A percentile compares a stretch with the other conserved stretches of the same genome.
Conservation (phyloP, 64 coral and sea anemone species). For the Pocillopora damicornis region DNA sequence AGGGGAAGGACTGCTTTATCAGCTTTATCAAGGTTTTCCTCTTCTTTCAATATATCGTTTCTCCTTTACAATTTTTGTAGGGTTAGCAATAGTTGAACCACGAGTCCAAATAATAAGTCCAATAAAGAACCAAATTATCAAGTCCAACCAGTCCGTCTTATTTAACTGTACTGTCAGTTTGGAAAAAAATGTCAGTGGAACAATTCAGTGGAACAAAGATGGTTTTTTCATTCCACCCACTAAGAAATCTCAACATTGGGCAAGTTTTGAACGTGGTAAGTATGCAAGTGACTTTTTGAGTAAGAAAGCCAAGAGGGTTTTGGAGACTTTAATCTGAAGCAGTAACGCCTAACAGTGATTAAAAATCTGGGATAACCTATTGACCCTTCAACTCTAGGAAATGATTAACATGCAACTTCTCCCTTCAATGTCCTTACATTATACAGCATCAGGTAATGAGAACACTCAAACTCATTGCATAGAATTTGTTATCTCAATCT, state of each 20-base stretch:
- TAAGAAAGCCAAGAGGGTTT: too few relatives aligned
- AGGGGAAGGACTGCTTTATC: neutral
- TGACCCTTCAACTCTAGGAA: too few relatives aligned
- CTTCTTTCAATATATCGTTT: neutral
- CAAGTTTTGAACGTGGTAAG: constrained; percentile 12
- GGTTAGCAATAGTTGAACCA: neutral
- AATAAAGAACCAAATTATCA: constrained; percentile 19
- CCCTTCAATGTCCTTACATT: too few relatives aligned
- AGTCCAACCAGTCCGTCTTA: constrained; percentile 18
- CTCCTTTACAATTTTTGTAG: neutral
- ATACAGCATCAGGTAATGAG: too few relatives aligned
- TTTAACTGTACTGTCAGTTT: constrained; percentile 25
- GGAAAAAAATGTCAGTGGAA: neutral
- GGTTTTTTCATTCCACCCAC: neutral
- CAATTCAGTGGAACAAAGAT: neutral
- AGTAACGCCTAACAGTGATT: too few relatives aligned
- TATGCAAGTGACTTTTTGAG: too few relatives aligned
- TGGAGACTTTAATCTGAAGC: too few relatives aligned
- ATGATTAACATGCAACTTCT: too few relatives aligned
- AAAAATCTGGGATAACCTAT: too few relatives aligned
- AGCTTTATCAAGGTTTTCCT: neutral
- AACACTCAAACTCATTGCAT: too few relatives aligned
- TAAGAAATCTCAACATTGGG: neutral
- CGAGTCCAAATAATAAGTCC: constrained; percentile 22
- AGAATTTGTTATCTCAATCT: too few relatives aligned